Percentiles rank a stretch among this genome's conserved stretches.
Evolutionary conservation across 2,797 vertebrate genomes (phyloP).

Genomic region (Cheirogaleus major): DNA sequence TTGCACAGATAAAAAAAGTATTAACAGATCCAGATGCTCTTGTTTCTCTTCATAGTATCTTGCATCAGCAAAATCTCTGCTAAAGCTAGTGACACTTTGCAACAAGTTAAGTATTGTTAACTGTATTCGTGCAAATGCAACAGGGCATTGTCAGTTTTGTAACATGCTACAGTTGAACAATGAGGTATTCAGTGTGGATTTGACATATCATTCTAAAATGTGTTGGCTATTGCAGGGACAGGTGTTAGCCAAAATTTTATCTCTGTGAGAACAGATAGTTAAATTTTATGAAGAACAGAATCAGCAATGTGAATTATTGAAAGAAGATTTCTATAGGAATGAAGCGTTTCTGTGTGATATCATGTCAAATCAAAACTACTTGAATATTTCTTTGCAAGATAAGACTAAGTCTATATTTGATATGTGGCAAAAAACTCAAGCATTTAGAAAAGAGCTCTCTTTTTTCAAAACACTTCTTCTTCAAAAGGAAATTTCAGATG

Average conservation of each 20-base stretch:
- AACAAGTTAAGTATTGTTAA: background rate
- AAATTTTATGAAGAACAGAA: background rate
- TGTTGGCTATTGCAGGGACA: background rate
- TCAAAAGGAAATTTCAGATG: background rate
- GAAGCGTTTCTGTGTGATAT: background rate
- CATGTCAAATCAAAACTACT: background rate
- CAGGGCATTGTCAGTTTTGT: background rate
- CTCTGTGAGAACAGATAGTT: background rate
- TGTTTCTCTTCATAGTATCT: background rate
- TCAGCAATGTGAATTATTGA: background rate
- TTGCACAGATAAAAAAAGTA: too few species aligned
- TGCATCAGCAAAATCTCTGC: background rate
- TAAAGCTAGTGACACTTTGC: background rate
- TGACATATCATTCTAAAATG: background rate
- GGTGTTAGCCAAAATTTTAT: background rate
- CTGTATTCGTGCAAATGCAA: background rate
- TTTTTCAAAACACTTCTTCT: background rate
- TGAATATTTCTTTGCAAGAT: background rate
- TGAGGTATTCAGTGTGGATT: background rate
- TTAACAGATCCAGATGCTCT: too few species aligned
- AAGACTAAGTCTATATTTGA: background rate
- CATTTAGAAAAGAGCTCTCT: background rate
- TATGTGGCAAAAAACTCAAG: background rate
- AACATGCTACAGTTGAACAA: background rate
- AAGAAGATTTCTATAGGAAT: background rate